Evolutionary conservation across 1,140 invertebrate species (phyloP), one percentile per base, ranked within the genome.

Genomic region (Leptinotarsa undecemlineata): DNA sequence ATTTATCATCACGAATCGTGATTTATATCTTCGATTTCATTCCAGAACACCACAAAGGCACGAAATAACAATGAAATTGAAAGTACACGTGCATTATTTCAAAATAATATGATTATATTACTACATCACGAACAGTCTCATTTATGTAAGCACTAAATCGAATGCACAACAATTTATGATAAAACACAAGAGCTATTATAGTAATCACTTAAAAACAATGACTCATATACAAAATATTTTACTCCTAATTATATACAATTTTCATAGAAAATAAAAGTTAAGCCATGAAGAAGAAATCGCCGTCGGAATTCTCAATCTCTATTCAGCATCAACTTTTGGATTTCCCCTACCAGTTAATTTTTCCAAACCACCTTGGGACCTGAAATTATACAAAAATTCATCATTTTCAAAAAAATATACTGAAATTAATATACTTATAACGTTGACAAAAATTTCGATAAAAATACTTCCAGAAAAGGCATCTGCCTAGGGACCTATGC

Each of bases 301-400:
- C 15, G 13, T 20, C 23, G 21, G 20, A 6, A 42, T 68, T 21
- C 14, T 33, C 21, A 19, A 26, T 47, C 67, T 74, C 63, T 76
- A 81, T 68, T 82, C 80, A 13, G 78, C 74, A 48, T 83, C 82
- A 64, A 62, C 70, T 48, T 79, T 82, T 23, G 82, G 82, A 74
- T 81, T 82, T 63, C 72, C 78, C 74, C 82, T 79, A 70, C 82
- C 82, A 73, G 74, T 82, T 48, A 83, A 74, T 75, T 83, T 83
- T 19, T 81, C 81, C 76, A 83, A 77, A 66, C 80, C 80, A 77
- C 82, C 82, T 78, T 82, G 81, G 48, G 79, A 79, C 74, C 82
- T 83, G 79, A 83, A 81, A 76, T 77, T 66, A 75, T 73, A 69
- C 68, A 80, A 74, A 64, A 64, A 76, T 74, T 70, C 62, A 57